phyloP scores from a whole-genome alignment of 2,797 vertebrate genomes.

The Phalanger gymnotis region DNA sequence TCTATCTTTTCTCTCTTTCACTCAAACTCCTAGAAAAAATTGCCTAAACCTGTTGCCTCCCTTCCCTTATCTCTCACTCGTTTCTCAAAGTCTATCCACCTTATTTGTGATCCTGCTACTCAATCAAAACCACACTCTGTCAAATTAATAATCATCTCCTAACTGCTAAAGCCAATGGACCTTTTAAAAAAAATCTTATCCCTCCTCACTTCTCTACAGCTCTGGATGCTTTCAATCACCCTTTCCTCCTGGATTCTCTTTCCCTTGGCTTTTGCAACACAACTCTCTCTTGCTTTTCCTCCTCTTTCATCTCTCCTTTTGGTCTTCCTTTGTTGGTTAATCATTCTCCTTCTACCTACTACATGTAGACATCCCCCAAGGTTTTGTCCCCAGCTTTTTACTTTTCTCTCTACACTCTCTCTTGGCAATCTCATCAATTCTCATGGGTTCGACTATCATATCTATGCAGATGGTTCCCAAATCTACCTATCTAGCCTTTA shows the following conservation, averaged over 20 bases:
- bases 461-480: neutral
- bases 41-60: neutral
- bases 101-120: neutral
- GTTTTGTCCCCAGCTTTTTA: neutral
- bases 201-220: neutral
- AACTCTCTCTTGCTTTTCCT: neutral
- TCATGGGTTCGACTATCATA: neutral
- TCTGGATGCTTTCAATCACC: neutral
- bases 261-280: neutral
- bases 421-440: neutral
- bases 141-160: neutral
- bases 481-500: too few species aligned
- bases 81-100: neutral
- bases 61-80: neutral
- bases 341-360: neutral
- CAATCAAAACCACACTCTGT: neutral
- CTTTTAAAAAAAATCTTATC: neutral
- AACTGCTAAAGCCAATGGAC: neutral
- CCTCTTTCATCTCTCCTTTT: neutral
- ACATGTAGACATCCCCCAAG: neutral
- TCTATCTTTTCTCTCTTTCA: neutral
- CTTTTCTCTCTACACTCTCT: neutral
- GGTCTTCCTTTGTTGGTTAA: neutral
- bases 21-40: neutral
- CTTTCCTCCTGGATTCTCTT: neutral